Percentiles rank a stretch among this genome's conserved stretches.
Conservation (phyloP, 2,797 vertebrate genomes). For the Chaetodon trifasciatus region DNA sequence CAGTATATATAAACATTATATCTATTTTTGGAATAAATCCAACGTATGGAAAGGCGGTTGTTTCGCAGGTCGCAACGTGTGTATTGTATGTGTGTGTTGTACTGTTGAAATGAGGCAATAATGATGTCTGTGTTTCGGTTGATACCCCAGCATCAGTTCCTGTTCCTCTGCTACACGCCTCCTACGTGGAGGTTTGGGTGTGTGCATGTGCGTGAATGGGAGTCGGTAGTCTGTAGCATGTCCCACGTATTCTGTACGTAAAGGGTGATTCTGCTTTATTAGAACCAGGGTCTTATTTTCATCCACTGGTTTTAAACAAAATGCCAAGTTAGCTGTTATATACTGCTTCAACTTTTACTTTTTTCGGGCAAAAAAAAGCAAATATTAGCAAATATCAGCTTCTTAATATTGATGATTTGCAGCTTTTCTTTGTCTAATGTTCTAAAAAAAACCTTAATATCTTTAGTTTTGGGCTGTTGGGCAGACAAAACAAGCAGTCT, state of each 20-base stretch:
- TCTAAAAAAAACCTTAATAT: neutral
- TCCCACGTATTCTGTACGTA: slow-evolving; percentile 57
- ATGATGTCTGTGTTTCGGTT: slow-evolving; percentile 78
- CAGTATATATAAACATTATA: slow-evolving; percentile 85
- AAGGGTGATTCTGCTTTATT: slow-evolving; percentile 44
- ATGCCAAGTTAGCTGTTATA: neutral
- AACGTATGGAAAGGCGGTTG: slow-evolving; percentile 68
- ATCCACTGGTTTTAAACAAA: slow-evolving; percentile 4
- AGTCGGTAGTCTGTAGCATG: slow-evolving; percentile 45
- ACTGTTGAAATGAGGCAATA: slow-evolving; percentile 86
- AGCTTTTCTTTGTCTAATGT: neutral
- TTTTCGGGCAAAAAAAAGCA: neutral
- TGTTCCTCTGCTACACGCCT: slow-evolving; percentile 72
- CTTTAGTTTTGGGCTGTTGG: neutral
- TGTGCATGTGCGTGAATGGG: slow-evolving; percentile 40
- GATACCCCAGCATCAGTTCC: slow-evolving; percentile 81
- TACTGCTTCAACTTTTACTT: neutral
- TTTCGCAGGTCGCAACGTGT: slow-evolving; percentile 77
- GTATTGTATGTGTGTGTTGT: slow-evolving; percentile 72
- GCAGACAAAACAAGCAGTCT: neutral
- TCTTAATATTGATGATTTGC: neutral
- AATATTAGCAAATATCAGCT: neutral
- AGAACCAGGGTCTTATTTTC: slow-evolving; percentile 25
- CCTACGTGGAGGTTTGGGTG: slow-evolving; percentile 48
- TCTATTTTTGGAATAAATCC: slow-evolving; percentile 87